phyloP scores from a whole-genome alignment of 2,113 vertebrate species.

The Ammodytes marinus region DNA sequence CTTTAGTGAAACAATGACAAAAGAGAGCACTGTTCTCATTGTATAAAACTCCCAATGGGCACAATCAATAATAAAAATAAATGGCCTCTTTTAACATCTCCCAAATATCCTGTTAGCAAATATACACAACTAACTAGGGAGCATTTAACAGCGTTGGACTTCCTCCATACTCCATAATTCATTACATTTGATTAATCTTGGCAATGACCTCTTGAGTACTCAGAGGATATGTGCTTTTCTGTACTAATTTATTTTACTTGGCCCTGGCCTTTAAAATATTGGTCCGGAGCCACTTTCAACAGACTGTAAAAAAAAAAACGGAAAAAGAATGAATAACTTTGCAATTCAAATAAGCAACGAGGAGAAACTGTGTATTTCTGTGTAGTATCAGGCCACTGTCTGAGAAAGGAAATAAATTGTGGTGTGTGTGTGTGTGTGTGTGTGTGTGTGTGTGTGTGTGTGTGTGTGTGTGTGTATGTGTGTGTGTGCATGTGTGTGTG shows the following conservation, averaged over 20 bases:
- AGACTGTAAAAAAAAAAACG: conserved; percentile 63
- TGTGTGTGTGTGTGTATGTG: no score
- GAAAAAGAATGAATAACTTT: conserved; percentile 66
- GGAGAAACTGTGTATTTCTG: conserved; percentile 44
- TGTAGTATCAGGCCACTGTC: conserved; percentile 32
- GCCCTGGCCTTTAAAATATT: conserved; percentile 64
- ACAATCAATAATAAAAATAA: conserved; percentile 33
- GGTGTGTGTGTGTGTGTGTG: conserved; percentile 16
- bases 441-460: no score
- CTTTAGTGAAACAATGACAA: conserved; percentile 27
- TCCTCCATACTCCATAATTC: conserved; percentile 36
- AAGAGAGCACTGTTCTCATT: not conserved
- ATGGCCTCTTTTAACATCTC: conserved; percentile 30
- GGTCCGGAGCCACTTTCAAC: conserved; percentile 66
- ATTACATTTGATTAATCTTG: conserved; percentile 72
- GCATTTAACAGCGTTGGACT: conserved; percentile 48
- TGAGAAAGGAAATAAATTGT: conserved; percentile 35
- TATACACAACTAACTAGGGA: conserved; percentile 51
- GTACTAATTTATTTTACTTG: conserved; percentile 72
- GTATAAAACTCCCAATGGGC: not conserved
- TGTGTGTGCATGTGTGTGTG: no score
- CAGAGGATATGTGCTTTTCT: conserved; percentile 47
- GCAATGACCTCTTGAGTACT: conserved; percentile 51
- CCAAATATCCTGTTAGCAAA: conserved; percentile 57
- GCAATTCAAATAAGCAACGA: conserved; percentile 56